phyloP scores from a whole-genome alignment of 2,797 vertebrate genomes.

The Neomorphus geoffroyi region DNA sequence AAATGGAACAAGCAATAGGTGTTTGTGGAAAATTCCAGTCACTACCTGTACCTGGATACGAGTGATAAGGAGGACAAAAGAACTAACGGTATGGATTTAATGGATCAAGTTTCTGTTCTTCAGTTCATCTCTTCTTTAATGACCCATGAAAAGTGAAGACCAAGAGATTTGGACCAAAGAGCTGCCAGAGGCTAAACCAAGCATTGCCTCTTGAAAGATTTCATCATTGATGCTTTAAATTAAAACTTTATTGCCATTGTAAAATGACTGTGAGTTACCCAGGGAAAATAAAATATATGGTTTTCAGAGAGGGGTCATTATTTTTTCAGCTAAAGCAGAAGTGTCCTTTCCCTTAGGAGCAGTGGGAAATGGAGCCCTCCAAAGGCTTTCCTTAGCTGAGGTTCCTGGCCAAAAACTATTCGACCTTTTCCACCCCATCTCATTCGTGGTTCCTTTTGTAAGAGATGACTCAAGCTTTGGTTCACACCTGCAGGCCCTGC shows the following conservation, averaged over 20 bases:
- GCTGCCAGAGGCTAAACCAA: constrained; percentile 55
- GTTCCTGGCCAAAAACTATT: neutral
- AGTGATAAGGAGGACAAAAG: constrained; percentile 52
- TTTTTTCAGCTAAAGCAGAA: constrained; percentile 22
- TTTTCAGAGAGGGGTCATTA: neutral
- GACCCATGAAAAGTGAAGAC: constrained; percentile 62
- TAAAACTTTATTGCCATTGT: constrained; percentile 59
- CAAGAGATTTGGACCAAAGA: constrained; percentile 56
- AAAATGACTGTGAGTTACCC: constrained; percentile 12
- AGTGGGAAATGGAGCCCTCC: neutral
- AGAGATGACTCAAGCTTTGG: neutral
- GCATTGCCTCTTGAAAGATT: constrained; percentile 57
- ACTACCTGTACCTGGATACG: neutral
- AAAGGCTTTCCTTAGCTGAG: neutral
- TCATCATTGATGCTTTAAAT: constrained; percentile 59
- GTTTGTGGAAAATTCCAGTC: constrained; percentile 52
- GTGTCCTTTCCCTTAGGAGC: neutral
- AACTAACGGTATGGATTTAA: constrained; percentile 50
- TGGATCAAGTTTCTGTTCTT: constrained; percentile 53
- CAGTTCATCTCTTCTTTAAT: constrained; percentile 66
- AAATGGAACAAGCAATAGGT: neutral
- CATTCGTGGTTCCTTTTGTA: neutral
- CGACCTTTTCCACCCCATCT: neutral
- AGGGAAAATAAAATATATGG: constrained; percentile 36
- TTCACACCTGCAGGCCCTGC: neutral